Conservation (phyloP, 2,888 invertebrate species). For the Drosophila rubida region DNA sequence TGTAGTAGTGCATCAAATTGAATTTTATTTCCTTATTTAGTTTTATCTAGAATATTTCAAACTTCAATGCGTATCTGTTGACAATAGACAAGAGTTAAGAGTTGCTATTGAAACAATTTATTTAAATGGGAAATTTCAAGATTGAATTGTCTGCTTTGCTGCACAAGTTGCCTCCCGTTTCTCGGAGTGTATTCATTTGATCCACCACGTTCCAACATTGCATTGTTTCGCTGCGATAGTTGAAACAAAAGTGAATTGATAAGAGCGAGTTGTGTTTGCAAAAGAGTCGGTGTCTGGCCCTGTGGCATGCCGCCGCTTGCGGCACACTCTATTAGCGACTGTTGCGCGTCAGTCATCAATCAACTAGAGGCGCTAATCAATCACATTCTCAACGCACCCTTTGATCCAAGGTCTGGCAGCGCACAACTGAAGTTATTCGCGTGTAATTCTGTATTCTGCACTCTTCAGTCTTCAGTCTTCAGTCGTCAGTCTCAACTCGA, state of each 20-base stretch:
- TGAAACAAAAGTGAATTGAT: background rate
- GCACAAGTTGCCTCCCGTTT: background rate
- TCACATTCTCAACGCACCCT: constrained; percentile 5
- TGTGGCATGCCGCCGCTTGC: constrained; percentile 13
- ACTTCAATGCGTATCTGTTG: too few relatives aligned
- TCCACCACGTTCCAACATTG: background rate
- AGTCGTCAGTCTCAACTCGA: background rate
- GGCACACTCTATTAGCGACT: constrained; percentile 7
- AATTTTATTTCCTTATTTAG: too few relatives aligned
- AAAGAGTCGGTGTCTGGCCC: background rate
- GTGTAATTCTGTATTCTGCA: background rate
- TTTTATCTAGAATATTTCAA: too few relatives aligned
- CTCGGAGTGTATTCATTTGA: background rate
- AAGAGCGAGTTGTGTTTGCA: background rate
- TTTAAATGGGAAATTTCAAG: too few relatives aligned
- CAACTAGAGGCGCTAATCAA: constrained; percentile 4
- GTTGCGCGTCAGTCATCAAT: constrained; percentile 6
- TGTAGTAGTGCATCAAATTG: too few relatives aligned
- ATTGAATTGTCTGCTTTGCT: background rate
- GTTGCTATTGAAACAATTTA: too few relatives aligned
- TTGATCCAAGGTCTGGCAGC: constrained; percentile 1
- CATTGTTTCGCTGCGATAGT: background rate
- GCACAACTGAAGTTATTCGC: background rate
- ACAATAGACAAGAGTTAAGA: too few relatives aligned
- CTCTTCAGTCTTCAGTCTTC: background rate